These are phyloP conservation scores for Lagria hirta DNA, from an alignment of 2,888 invertebrate genomes.

Conservation along the genomic window DNA sequence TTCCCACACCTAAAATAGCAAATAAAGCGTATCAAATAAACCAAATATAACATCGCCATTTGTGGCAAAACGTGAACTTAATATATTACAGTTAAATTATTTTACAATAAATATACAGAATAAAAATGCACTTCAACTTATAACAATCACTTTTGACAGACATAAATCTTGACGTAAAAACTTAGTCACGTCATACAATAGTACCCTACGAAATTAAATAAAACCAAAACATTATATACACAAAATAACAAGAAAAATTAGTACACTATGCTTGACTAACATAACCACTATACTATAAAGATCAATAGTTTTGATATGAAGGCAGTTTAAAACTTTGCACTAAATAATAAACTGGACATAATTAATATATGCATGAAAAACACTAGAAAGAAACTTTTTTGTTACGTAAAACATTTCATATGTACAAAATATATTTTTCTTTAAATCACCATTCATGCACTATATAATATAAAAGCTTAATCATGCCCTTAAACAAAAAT, in stretches of 20 bases:
- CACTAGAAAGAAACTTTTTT: slow-evolving; percentile 9
- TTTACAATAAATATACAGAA: slow-evolving; percentile 18
- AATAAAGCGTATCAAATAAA: slow-evolving; percentile 20
- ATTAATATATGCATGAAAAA: slow-evolving; percentile 15
- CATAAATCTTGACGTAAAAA: no score
- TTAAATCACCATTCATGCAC: slow-evolving; percentile 11
- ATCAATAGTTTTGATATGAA: slow-evolving; percentile 35
- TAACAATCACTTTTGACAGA: slow-evolving; percentile 17
- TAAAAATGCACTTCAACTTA: slow-evolving; percentile 23
- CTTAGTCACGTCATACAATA: no score
- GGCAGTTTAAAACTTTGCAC: slow-evolving; percentile 33
- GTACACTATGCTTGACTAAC: slow-evolving; percentile 19
- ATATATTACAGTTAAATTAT: slow-evolving; percentile 9
- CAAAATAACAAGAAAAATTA: slow-evolving; percentile 22
- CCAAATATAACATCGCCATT: slow-evolving; percentile 4
- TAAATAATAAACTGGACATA: slow-evolving; percentile 22
- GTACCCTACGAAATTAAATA: slow-evolving; percentile 15
- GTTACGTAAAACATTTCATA: slow-evolving; percentile 7
- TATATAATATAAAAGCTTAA: slow-evolving; percentile 13
- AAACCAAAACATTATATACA: slow-evolving; percentile 25
- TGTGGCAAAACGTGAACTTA: slow-evolving; percentile 12
- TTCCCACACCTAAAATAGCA: slow-evolving; percentile 25
- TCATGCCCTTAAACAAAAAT: slow-evolving; percentile 19
- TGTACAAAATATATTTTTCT: slow-evolving; percentile 9
- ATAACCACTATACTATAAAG: slow-evolving; percentile 26